Conservation (phyloP, 2,113 vertebrate species). For the Corynorhinus townsendii region DNA sequence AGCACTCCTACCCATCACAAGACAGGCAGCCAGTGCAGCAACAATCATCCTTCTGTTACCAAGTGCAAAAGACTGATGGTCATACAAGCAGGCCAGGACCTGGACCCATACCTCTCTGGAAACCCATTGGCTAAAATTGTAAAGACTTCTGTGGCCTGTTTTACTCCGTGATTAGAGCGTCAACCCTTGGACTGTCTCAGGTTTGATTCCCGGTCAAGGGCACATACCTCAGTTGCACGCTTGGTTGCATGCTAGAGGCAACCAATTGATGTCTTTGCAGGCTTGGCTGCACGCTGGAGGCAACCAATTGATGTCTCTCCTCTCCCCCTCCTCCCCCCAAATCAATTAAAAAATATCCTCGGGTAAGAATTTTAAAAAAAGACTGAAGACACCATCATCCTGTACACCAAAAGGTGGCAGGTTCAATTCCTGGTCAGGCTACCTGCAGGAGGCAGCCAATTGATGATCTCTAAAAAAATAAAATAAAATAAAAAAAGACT, state of each 20-base stretch:
- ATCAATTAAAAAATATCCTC: too few species aligned
- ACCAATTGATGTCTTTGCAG: not conserved
- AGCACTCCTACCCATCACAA: not conserved
- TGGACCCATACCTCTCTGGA: not conserved
- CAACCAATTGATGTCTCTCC: too few species aligned
- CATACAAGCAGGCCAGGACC: not conserved
- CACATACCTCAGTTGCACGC: not conserved
- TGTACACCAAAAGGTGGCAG: too few species aligned
- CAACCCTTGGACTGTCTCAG: not conserved
- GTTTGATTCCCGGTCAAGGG: not conserved
- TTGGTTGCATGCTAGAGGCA: not conserved
- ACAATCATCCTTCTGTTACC: not conserved
- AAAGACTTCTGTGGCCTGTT: not conserved
- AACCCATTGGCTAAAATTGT: not conserved
- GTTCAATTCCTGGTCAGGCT: too few species aligned
- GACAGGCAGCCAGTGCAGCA: not conserved
- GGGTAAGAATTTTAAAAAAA: too few species aligned
- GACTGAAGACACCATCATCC: too few species aligned
- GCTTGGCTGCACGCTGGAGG: too few species aligned
- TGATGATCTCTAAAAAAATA: not conserved
- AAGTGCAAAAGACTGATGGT: not conserved
- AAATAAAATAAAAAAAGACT: not conserved
- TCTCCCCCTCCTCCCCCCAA: too few species aligned
- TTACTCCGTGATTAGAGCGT: not conserved
- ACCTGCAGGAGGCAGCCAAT: not conserved